Base-by-base conservation (phyloP, 2,797 vertebrate species). In the Melanotaenia parkinsoni region DNA sequence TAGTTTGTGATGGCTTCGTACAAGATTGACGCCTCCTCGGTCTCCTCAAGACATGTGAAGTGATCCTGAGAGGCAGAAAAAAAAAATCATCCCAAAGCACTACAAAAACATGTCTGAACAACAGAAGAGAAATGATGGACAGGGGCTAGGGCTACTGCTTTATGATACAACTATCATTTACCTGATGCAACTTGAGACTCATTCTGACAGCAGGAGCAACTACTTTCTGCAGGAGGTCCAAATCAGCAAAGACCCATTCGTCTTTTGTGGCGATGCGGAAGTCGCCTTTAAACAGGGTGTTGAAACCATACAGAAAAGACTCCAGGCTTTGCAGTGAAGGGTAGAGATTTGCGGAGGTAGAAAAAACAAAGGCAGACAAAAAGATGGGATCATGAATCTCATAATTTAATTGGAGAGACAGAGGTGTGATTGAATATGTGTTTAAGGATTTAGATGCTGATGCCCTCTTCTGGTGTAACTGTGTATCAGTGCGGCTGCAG, bases 161-260 rank as follows among this genome's bases (percentile, higher is more conserved):
- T 20, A 47, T 9, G 18, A 47, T 10, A n/a, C 20, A n/a, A 16
- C 4, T 28, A 35, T 9, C 38, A 24, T 8, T 68, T 68, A 97
- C 98, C 96, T 99, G 98, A 80, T 99, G 98, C 40, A 99, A 94
- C 77, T 99, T 99, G 86, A 99, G 93, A 68, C 98, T 98, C 97
- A 99, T 99, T 79, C 97, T 93, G 61, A 99, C 95, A 0, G 96
- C 98, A 0, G 97, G 98, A 30, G 96, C 96, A 11, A 99, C 95
- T 9, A 98, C 96, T 74, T 95, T 96, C 81, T 99, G 97, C 72
- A 99, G 87, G 0, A 99, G 93, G 82, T 99, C 98, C 93, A 99
- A 96, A 79, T 99, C 98, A 4, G 95, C 93, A 66, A 99, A 99
- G 22, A 99, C 96, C 98, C 98, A 99, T 89, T 99, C 98, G 2